phyloP scores from a whole-genome alignment of 2,888 invertebrate genomes.

The Anodontia alba region DNA sequence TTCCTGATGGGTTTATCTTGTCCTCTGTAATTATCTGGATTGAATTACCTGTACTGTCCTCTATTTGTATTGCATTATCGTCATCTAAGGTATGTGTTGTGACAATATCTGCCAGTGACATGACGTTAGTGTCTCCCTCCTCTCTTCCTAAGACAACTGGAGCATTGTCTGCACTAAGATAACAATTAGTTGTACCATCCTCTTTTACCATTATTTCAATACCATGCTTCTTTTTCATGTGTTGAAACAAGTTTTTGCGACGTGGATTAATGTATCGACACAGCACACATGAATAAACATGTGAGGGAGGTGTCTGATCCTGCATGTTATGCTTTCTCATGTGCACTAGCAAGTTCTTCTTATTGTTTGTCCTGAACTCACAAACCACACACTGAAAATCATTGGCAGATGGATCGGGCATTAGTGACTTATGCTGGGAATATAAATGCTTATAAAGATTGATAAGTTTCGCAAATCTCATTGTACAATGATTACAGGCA shows the following conservation, averaged over 20 bases:
- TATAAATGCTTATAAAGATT: constrained; percentile 83
- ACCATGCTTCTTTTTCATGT: constrained; percentile 83
- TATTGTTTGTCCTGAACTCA: constrained; percentile 79
- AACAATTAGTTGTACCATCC: constrained; percentile 76
- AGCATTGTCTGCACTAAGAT: constrained; percentile 64
- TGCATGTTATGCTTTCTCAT: constrained; percentile 82
- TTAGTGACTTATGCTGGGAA: constrained; percentile 79
- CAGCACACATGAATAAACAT: constrained; percentile 82
- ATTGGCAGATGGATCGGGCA: constrained; percentile 67
- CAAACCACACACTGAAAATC: constrained; percentile 82
- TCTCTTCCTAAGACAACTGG: constrained; percentile 48
- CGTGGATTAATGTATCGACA: constrained; percentile 81
- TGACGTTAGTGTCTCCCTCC: constrained; percentile 54
- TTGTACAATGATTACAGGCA: constrained; percentile 83
- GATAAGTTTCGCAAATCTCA: constrained; percentile 83
- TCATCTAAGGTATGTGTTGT: constrained; percentile 54
- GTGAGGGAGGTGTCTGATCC: constrained; percentile 79
- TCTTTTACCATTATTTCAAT: constrained; percentile 79
- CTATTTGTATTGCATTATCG: constrained; percentile 34
- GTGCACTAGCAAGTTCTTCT: constrained; percentile 82
- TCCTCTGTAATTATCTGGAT: constrained; percentile 60
- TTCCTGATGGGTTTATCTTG: constrained; percentile 23
- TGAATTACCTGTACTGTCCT: constrained; percentile 22
- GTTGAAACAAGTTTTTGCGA: constrained; percentile 80
- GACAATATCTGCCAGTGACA: constrained; percentile 68